phyloP scores from a whole-genome alignment of 2,888 invertebrate species.

The Archaeoteleia sp. region DNA sequence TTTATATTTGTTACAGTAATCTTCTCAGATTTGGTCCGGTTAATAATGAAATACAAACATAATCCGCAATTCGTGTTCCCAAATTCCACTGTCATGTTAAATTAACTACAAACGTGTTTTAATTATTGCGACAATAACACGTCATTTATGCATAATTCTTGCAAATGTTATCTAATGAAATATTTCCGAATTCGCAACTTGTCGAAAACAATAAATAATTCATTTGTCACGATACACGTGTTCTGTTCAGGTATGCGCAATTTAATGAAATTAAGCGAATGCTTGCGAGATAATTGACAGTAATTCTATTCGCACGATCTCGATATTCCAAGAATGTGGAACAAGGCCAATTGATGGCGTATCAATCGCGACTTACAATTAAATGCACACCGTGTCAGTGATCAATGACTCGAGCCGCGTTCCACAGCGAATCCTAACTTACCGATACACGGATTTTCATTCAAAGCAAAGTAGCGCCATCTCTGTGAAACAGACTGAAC shows the following conservation, averaged over 20 bases:
- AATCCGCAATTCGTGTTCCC: too few species aligned
- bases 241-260: conserved; percentile 15
- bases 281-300: conserved; percentile 35
- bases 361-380: conserved; percentile 36
- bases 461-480: conserved; percentile 51
- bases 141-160: conserved; percentile 15
- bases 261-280: conserved; percentile 41
- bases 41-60: too few species aligned
- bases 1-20: too few species aligned
- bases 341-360: conserved; percentile 50
- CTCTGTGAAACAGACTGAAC: conserved; percentile 42
- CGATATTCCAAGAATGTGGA: conserved; percentile 51
- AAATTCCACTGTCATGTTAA: too few species aligned
- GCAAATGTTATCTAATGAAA: conserved; percentile 3
- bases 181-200: conserved; percentile 12
- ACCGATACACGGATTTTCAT: conserved; percentile 47
- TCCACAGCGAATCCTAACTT: conserved; percentile 25
- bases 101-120: too few species aligned
- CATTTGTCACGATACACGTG: conserved; percentile 14
- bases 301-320: conserved; percentile 37
- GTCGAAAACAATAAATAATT: conserved; percentile 33
- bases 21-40: too few species aligned
- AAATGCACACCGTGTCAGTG: conserved; percentile 15
- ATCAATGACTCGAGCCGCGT: conserved; percentile 19
- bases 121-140: too few species aligned